Base-by-base conservation (phyloP, 2,888 invertebrate species). In the Lepidocyrtinus sp. region DNA sequence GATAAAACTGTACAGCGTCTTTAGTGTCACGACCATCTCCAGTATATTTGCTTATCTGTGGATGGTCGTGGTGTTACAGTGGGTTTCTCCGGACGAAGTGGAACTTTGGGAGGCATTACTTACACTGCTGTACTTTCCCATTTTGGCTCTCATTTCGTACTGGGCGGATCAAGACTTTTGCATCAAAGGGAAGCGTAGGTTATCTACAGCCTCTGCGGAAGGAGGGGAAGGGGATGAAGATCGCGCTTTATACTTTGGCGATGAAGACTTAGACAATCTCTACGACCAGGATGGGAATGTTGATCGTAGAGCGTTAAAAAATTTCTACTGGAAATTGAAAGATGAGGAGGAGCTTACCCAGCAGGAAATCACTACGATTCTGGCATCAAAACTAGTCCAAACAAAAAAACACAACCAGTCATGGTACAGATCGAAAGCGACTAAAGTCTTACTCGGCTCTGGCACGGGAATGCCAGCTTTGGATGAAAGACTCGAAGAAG, bases 371-470 rank as follows among this genome's bases (percentile, higher is more conserved):
- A 90, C 90, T 36, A 87, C 89, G 81, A 87, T 91, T 82, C 90
- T 91, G 15, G 90, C 91, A 12, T n/a, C n/a, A n/a, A 75, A 68
- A 63, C 55, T 78, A 15, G 70, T 78, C 62, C 62, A 74, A 27
- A 36, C 67, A 0, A 64, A 71, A 22, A 59, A 63, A 0, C 91
- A 91, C 85, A 89, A 89, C 61, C 88, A 90, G 1, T 89, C 90
- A 85, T 92, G 91, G 91, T 92, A 92, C 87, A 88, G 91, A 7
- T 91, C 91, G 77, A 90, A 90, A 70, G 91, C 91, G 27, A 89
- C 90, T 45, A 87, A 91, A 3, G 79, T 27, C 1, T 87, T 87
- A 68, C 89, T 90, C 9, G 91, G 91, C n/a, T 89, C 90, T 7
- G 87, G 88, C 45, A 88, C 89, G 87, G 87, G 89, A 83, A 12